Percentiles rank a stretch among this genome's conserved stretches.
These are phyloP conservation scores for Acronicta aceris DNA, from an alignment of 2,888 invertebrate species.

Conservation along the genomic window DNA sequence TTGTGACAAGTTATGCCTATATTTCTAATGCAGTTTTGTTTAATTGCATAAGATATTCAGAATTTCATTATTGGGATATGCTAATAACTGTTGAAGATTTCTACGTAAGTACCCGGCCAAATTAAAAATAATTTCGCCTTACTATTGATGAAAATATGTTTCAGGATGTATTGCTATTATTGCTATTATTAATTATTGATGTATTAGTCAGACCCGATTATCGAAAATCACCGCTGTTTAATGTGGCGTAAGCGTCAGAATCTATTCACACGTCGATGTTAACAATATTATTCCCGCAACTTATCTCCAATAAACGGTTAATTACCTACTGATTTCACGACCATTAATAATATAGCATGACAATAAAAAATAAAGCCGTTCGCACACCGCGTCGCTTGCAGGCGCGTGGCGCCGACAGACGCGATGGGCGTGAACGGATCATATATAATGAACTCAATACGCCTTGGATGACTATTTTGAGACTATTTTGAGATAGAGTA, in stretches of 20 bases:
- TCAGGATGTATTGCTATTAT: no score
- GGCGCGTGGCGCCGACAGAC: slow-evolving; percentile 42
- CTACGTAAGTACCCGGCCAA: no score
- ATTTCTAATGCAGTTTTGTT: no score
- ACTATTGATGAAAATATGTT: no score
- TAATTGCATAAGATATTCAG: no score
- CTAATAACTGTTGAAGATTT: no score
- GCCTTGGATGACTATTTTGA: slow-evolving; percentile 7
- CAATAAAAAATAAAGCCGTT: slow-evolving; percentile 33
- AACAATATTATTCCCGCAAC: not conserved
- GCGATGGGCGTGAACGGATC: slow-evolving; percentile 44
- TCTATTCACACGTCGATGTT: no score
- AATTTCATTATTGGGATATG: no score
- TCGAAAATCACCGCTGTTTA: not conserved
- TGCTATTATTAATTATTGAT: no score
- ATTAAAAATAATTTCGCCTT: no score
- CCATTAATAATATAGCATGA: slow-evolving; percentile 17
- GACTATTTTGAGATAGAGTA: not conserved
- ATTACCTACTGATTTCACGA: slow-evolving; percentile 6
- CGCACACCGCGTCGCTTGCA: slow-evolving; percentile 42
- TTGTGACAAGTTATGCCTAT: not conserved
- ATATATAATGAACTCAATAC: slow-evolving; percentile 28
- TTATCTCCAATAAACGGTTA: not conserved
- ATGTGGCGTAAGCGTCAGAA: not conserved
- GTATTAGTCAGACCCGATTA: no score